Evolutionary conservation across 2,888 invertebrate species (phyloP).

Genomic region (Flexamia atlantica): DNA sequence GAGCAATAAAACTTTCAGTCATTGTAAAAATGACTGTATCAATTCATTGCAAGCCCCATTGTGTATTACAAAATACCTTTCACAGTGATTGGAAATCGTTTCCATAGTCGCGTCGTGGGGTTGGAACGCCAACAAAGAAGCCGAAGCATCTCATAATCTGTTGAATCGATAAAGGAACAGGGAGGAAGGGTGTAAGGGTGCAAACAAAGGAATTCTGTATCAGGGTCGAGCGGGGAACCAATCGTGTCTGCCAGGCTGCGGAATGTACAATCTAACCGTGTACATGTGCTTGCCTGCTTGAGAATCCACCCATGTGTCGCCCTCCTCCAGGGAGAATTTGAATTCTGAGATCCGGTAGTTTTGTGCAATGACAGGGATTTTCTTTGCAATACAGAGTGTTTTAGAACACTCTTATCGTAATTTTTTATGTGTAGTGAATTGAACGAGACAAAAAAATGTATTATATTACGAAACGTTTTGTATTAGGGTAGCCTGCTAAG

Average conservation of each 20-base stretch:
- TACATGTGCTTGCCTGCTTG: slow-evolving; percentile 1
- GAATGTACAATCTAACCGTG: slow-evolving; percentile 50
- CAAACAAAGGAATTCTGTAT: slow-evolving; percentile 47
- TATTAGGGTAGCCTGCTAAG: no score
- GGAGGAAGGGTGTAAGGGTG: slow-evolving; percentile 18
- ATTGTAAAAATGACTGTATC: no score
- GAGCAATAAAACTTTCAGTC: no score
- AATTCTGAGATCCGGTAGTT: no score
- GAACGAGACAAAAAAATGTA: no score
- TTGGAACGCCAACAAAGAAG: slow-evolving; percentile 34
- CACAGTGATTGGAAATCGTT: slow-evolving; percentile 20
- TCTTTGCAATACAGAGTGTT: no score
- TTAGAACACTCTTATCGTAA: no score
- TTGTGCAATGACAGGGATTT: no score
- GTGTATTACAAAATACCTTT: background rate
- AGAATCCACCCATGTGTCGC: background rate
- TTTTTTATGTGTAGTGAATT: no score
- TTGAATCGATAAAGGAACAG: slow-evolving; percentile 31
- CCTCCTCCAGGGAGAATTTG: background rate
- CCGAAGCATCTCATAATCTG: slow-evolving; percentile 46
- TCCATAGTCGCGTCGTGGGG: background rate
- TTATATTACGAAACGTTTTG: no score
- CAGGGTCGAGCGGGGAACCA: slow-evolving; percentile 2
- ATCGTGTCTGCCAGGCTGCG: slow-evolving; percentile 11
- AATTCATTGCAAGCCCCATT: background rate